Percentiles rank a stretch among this genome's conserved stretches.
Conservation (phyloP, 2,797 vertebrate species). For the Coccyzus lansbergi region DNA sequence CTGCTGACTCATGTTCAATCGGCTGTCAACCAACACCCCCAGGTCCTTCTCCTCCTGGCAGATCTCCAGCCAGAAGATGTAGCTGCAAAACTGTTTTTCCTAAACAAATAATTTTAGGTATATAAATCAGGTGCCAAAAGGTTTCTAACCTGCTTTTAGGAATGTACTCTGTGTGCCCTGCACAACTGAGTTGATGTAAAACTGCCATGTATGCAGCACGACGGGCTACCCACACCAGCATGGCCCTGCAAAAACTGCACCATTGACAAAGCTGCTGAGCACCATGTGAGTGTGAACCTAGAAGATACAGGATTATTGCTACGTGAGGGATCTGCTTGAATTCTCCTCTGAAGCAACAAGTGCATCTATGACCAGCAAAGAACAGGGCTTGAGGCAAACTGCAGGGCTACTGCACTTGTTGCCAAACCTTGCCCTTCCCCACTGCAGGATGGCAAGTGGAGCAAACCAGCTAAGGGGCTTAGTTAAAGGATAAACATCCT, state of each 20-base stretch:
- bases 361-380: not conserved
- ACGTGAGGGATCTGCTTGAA: not conserved
- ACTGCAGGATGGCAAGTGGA: accelerated
- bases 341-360: not conserved
- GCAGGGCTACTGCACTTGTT: not conserved
- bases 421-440: not conserved
- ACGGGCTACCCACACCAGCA: accelerated
- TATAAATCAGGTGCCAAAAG: not conserved
- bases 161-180: not conserved
- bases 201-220: accelerated
- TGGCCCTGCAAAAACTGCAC: not conserved
- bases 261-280: not conserved
- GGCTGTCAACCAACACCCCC: too few relatives aligned
- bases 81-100: not conserved
- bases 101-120: not conserved
- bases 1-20: too few relatives aligned
- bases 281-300: not conserved
- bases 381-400: not conserved
- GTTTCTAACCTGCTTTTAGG: not conserved
- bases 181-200: not conserved
- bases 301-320: not conserved
- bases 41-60: too few relatives aligned
- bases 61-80: too few relatives aligned
- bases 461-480: not conserved
- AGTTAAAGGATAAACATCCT: not conserved